These are phyloP conservation scores for Caenorhabditis japonica DNA, from an alignment of 2,888 invertebrate genomes.

Conservation along the genomic window DNA sequence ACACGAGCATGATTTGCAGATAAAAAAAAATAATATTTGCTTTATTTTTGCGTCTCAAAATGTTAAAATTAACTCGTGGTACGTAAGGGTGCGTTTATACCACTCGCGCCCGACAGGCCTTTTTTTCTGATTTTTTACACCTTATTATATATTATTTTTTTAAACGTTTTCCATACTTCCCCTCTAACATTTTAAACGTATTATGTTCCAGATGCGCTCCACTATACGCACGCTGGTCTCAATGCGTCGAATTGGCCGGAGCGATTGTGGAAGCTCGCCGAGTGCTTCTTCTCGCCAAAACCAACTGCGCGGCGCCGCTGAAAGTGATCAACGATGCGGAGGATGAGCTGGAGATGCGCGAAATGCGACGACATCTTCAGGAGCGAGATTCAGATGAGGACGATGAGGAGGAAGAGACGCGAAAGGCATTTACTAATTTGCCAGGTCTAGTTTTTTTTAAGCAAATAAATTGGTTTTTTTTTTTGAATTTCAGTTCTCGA, in stretches of 20 bases:
- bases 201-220: slow-evolving; percentile 51
- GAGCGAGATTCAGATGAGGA: slow-evolving; percentile 26
- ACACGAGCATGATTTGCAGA: no score
- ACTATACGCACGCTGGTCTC: slow-evolving; percentile 62
- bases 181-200: neutral
- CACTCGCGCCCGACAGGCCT: no score
- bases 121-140: no score
- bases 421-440: slow-evolving; percentile 56
- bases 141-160: no score
- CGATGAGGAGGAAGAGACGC: slow-evolving; percentile 33
- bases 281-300: slow-evolving; percentile 44
- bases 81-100: no score
- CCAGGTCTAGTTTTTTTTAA: slow-evolving; percentile 21
- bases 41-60: no score
- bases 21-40: no score
- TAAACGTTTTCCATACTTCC: no score
- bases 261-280: slow-evolving; percentile 56
- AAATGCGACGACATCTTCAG: slow-evolving; percentile 54
- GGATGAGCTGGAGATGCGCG: slow-evolving; percentile 63
- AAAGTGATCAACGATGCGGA: slow-evolving; percentile 56
- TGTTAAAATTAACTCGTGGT: no score
- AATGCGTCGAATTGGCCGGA: slow-evolving; percentile 54
- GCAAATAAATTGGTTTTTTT: neutral
- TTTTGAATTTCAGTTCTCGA: slow-evolving; percentile 45
- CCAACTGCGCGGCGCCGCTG: slow-evolving; percentile 52